Evolutionary conservation across 2,113 vertebrate genomes (phyloP).

Genomic region (Laticauda laticaudata): DNA sequence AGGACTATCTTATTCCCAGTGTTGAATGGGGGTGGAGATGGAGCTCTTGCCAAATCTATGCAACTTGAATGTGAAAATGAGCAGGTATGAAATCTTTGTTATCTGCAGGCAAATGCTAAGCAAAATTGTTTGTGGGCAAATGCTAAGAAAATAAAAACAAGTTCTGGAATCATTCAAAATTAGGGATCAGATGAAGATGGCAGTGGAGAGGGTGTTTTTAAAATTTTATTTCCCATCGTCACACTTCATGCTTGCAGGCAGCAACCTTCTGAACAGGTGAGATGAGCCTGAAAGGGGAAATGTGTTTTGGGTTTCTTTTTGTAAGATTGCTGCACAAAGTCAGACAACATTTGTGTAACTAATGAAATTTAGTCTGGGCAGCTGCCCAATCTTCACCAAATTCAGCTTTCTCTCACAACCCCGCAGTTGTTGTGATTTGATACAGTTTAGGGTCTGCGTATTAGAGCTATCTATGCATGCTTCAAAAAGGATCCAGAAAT

Average conservation of each 20-base stretch:
- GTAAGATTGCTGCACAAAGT: background rate
- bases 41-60: background rate
- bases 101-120: background rate
- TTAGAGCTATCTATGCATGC: background rate
- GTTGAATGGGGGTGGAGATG: background rate
- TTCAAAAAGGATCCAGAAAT: background rate
- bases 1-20: background rate
- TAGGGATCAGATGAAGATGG: background rate
- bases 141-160: background rate
- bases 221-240: background rate
- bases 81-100: background rate
- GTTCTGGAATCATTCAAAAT: background rate
- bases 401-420: background rate
- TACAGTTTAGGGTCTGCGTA: background rate
- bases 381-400: background rate
- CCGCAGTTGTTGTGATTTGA: background rate
- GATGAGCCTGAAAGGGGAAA: background rate
- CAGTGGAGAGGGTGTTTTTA: background rate
- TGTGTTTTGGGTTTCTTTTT: background rate
- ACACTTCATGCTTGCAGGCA: background rate
- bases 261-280: background rate
- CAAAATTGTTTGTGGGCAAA: too few relatives aligned
- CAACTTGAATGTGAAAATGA: background rate
- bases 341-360: background rate
- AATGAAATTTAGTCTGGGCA: background rate